Percentiles rank a stretch among this genome's conserved stretches.
These are phyloP conservation scores for Teinopalpus imperialis DNA, from an alignment of 2,888 invertebrate species.

Conservation along the genomic window DNA sequence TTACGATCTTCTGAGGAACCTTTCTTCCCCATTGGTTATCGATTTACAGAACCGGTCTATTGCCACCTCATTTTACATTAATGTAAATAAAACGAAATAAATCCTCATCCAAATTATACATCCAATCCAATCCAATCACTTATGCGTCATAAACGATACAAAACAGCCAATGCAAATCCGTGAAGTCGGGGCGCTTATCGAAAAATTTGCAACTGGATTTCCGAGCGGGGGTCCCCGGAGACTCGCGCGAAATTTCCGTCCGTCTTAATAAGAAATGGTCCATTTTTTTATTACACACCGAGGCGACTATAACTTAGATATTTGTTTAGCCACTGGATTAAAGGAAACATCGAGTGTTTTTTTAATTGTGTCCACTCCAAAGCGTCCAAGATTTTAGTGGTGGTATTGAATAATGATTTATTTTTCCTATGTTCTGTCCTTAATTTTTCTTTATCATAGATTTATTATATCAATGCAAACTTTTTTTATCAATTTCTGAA, in stretches of 20 bases:
- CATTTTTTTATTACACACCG: constrained; percentile 61
- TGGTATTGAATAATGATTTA: constrained; percentile 8
- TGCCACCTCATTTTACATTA: too few relatives aligned
- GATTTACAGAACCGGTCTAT: too few relatives aligned
- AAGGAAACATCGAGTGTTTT: constrained; percentile 44
- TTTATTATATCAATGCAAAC: too few relatives aligned
- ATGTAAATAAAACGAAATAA: too few relatives aligned
- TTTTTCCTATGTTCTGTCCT: constrained; percentile 17
- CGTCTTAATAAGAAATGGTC: constrained; percentile 60
- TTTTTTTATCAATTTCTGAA: too few relatives aligned
- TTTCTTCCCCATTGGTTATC: too few relatives aligned
- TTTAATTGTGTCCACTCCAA: constrained; percentile 41
- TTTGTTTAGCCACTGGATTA: constrained; percentile 68
- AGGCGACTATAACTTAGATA: constrained; percentile 54
- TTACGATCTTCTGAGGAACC: too few relatives aligned
- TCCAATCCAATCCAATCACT: not conserved
- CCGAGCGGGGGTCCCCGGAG: constrained; percentile 50
- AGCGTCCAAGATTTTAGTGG: constrained; percentile 4
- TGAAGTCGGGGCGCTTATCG: constrained; percentile 46
- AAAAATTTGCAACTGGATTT: constrained; percentile 67
- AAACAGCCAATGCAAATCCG: constrained; percentile 31
- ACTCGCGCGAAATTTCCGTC: constrained; percentile 46
- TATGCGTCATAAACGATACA: constrained; percentile 41
- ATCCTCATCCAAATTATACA: too few relatives aligned
- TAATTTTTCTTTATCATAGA: too few relatives aligned